Evolutionary conservation across 1,140 invertebrate species (phyloP), one percentile per base, ranked within the genome.

Genomic region (Zaprionus africanus): DNA sequence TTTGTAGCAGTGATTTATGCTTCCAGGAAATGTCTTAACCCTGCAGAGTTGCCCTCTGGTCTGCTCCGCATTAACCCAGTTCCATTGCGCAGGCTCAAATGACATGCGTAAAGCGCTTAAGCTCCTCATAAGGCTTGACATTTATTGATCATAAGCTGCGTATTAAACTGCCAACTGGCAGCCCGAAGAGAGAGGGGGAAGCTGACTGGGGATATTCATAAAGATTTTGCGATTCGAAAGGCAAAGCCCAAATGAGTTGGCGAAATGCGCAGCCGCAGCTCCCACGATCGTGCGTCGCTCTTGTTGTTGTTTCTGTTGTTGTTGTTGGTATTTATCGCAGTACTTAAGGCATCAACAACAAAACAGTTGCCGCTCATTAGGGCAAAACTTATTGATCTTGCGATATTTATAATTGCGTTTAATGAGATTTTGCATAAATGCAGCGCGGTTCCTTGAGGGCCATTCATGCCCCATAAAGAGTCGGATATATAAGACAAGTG

Each of bases 71-170:
- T 90, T 90, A 90, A 76, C 85, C 85, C 82, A 90, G 76, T 85
- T 88, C 41, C 15, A 72, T n/a, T 17, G 22, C 17, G 49, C 60
- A 24, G 49, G 59, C 17, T 46, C 31, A 64, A 60, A 24, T 62
- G 62, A 71, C 61, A 76, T 61, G 62, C 68, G 36, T 56, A 61
- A 74, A 68, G 65, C 24, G 67, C 53, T 71, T 66, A 67, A 63
- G 41, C 43, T 43, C 38, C 72, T 69, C 77, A 81, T 85, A 81
- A 76, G 61, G 68, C 65, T 59, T 90, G 85, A 90, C 85, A 90
- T 90, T 90, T 90, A 90, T 90, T 90, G 85, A 85, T 82, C 85
- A 84, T 90, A 90, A 90, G 85, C 85, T 90, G 85, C 71, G 81
- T 79, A 81, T 87, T 87, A 87, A 87, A 88, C 84, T 74, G 79